Evolutionary conservation across 2,797 vertebrate genomes (phyloP).

Genomic region (Tinamus major): DNA sequence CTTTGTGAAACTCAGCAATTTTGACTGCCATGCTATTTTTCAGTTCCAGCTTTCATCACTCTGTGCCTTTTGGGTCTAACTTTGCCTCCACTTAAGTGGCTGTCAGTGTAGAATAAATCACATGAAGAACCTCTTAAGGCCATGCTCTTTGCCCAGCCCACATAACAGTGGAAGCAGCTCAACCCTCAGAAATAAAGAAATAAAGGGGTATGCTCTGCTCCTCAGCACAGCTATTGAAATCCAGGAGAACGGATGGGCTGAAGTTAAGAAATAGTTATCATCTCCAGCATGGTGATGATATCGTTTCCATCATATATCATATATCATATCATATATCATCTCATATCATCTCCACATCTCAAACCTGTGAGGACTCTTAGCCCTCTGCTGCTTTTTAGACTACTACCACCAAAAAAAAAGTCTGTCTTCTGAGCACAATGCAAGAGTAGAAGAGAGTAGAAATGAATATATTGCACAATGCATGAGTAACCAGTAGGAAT

Average conservation of each 20-base stretch:
- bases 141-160: slow-evolving; percentile 45
- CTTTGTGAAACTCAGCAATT: slow-evolving; percentile 67
- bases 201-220: not conserved
- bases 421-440: slow-evolving; percentile 15
- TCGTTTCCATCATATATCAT: too few relatives aligned
- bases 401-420: not conserved
- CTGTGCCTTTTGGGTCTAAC: slow-evolving; percentile 71
- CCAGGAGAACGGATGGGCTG: not conserved
- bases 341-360: not conserved
- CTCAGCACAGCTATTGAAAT: not conserved
- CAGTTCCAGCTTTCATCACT: slow-evolving; percentile 70
- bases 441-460: not conserved
- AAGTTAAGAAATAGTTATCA: slow-evolving; percentile 10
- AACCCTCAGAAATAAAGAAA: slow-evolving; percentile 39
- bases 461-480: slow-evolving; percentile 38
- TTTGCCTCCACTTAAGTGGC: slow-evolving; percentile 65
- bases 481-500: slow-evolving; percentile 15
- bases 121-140: slow-evolving; percentile 51
- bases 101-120: slow-evolving; percentile 74
- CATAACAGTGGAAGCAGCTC: slow-evolving; percentile 34
- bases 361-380: not conserved
- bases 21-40: slow-evolving; percentile 68
- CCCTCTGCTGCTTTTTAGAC: not conserved
- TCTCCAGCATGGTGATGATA: not conserved
- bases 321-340: too few relatives aligned